Percentiles rank a stretch among this genome's conserved stretches.
phyloP scores from a whole-genome alignment of 1,140 invertebrate genomes.

The Venturia canescens region DNA sequence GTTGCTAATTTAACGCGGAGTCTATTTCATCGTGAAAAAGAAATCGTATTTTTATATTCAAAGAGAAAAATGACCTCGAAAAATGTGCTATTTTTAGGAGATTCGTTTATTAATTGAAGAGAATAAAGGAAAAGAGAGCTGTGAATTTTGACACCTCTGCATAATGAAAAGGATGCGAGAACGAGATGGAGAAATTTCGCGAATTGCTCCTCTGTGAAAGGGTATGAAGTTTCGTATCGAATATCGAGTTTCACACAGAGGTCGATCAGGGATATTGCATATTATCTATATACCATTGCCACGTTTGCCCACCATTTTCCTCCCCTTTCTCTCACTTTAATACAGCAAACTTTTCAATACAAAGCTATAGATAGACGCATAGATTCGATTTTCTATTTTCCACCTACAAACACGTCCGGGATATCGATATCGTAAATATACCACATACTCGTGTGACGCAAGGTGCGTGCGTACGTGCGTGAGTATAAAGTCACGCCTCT shows the following conservation, averaged over 20 bases:
- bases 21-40: no score
- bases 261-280: conserved; percentile 38
- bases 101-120: neutral
- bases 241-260: conserved; percentile 25
- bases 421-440: neutral
- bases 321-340: neutral
- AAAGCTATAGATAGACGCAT: no score
- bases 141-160: neutral
- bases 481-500: neutral
- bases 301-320: neutral
- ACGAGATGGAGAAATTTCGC: conserved; percentile 9
- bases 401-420: neutral
- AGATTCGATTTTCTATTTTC: no score
- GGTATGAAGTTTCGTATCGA: conserved; percentile 41
- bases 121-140: neutral
- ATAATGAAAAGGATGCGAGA: conserved; percentile 20
- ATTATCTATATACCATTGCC: conserved; percentile 39
- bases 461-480: neutral
- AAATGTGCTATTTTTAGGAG: no score
- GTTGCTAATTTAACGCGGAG: no score
- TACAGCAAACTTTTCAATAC: no score
- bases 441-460: neutral
- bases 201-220: conserved; percentile 30
- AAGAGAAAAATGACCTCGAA: no score
- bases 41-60: no score